Evolutionary conservation across 2,797 vertebrate genomes (phyloP).

Genomic region (Melanotaenia parkinsoni): DNA sequence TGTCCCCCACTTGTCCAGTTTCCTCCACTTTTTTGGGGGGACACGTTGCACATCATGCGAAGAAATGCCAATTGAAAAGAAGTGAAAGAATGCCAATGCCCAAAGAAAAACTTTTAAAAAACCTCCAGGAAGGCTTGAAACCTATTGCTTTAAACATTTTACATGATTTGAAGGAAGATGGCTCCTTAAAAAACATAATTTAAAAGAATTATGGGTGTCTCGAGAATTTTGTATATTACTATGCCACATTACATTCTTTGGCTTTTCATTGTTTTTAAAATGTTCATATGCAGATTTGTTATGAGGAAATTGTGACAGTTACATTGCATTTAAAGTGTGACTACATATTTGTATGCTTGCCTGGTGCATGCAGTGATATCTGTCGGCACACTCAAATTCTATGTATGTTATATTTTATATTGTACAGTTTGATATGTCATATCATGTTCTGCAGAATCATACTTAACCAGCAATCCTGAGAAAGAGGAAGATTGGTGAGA

Average conservation of each 20-base stretch:
- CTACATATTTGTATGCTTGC: not conserved
- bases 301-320: not conserved
- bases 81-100: not conserved
- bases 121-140: no score
- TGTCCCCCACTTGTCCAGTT: not conserved
- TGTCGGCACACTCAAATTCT: not conserved
- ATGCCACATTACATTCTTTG: not conserved
- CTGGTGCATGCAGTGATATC: not conserved
- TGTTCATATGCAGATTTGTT: not conserved
- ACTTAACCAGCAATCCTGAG: not conserved
- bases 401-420: constrained; percentile 8
- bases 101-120: not conserved
- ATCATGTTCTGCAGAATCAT: constrained; percentile 14
- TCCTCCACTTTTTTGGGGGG: not conserved
- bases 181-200: not conserved
- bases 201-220: not conserved
- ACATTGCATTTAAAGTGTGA: not conserved
- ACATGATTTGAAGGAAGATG: not conserved
- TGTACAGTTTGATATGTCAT: constrained; percentile 10
- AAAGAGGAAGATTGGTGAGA: not conserved
- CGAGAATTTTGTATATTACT: not conserved
- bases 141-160: not conserved
- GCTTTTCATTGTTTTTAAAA: not conserved
- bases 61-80: not conserved
- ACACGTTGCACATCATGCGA: not conserved